Base-by-base conservation (phyloP, 2,888 invertebrate species). In the Imbricaverruca yamaguchii region DNA sequence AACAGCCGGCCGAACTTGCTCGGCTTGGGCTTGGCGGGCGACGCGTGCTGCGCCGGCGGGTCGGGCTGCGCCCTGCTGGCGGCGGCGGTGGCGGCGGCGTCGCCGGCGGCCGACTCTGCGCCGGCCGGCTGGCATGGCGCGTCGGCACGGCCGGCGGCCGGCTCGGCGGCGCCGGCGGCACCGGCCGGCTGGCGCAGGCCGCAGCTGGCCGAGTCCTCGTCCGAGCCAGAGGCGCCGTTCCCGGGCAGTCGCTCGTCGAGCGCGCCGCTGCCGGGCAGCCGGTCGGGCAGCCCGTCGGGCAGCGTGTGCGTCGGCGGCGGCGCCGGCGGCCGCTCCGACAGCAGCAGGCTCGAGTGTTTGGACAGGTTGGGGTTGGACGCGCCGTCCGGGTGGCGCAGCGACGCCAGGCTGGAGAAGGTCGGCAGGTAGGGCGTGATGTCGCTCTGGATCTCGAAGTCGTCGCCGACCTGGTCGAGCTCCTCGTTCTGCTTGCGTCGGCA, bases 351-450 rank as follows among this genome's bases (percentile, higher is more conserved):
- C 18, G 78, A 79, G 57, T 81, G 81, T 87, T 92, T 93, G 82
- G 91, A 90, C 85, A 96, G 89, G 89, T 95, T 95, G 25, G 96
- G 96, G 89, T 96, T 96, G 55, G 96, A 96, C 80, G 96, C 95
- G 80, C 96, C 96, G 85, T 96, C 96, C 10, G 96, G 96, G 88
- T 95, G 94, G 83, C 95, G 90, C 81, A 95, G 74, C 8, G 53
- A 74, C 8, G 74, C n/a, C 18, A 74, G 87, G 83, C 92, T 92
- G 53, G 80, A 56, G 69, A 80, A 81, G 61, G 56, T 80, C 53
- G 65, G 57, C 69, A 78, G 56, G 55, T 78, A 74, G 18, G 74
- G 74, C 53, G 74, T 74, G 74, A 74, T 74, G 74, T 74, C 74
- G 74, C 74, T 74, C 74, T 74, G 74, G 53, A 74, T 74, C 53